Conservation (phyloP, 2,888 invertebrate genomes). For the Strigamia crassipes region DNA sequence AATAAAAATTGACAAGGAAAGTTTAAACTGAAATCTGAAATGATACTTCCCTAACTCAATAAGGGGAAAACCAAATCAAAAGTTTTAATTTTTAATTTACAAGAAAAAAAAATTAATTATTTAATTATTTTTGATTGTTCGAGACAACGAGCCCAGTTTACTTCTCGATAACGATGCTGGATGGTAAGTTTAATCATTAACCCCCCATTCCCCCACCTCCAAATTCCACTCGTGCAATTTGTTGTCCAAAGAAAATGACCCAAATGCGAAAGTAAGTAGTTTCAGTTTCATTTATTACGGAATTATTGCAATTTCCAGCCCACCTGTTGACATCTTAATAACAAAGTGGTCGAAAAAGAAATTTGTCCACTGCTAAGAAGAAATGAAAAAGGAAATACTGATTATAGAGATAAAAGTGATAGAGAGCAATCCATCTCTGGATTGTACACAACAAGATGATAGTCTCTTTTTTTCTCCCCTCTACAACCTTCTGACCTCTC, state of each 20-base stretch:
- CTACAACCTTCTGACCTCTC: not conserved
- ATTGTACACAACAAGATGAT: not conserved
- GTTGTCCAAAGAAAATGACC: not conserved
- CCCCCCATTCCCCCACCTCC: not conserved
- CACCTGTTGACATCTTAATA: conserved; percentile 15
- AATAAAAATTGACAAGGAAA: not conserved
- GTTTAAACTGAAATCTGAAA: not conserved
- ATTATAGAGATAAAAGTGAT: not conserved
- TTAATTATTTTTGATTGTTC: too few relatives aligned
- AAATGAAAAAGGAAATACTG: not conserved
- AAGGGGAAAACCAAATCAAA: not conserved
- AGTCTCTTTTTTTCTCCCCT: not conserved
- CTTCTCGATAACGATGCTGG: too few relatives aligned
- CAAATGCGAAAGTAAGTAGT: not conserved
- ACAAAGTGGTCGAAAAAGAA: not conserved
- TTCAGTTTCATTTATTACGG: not conserved
- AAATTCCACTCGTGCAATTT: not conserved
- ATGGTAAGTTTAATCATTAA: too few relatives aligned
- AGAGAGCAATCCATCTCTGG: not conserved
- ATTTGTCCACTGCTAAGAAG: not conserved
- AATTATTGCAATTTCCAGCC: not conserved
- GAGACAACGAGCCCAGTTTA: too few relatives aligned
- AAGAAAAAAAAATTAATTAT: not conserved
- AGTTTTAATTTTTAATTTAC: not conserved
- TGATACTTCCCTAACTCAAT: not conserved